phyloP scores from a whole-genome alignment of 1,140 invertebrate genomes.

The Phenacoccus solenopsis region DNA sequence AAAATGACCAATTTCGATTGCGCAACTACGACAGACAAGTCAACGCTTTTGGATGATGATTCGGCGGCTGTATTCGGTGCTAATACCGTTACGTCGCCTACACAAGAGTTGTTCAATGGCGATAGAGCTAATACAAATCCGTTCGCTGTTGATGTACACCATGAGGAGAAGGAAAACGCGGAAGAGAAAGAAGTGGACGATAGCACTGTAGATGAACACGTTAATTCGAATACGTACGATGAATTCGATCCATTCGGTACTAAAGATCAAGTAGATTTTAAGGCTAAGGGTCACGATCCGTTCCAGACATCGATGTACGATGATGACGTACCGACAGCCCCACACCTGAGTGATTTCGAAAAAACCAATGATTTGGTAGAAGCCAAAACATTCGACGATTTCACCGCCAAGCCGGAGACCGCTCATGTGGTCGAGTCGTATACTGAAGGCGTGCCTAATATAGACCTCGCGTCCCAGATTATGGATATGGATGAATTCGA shows the following conservation, averaged over 20 bases:
- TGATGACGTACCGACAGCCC: neutral
- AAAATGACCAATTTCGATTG: neutral
- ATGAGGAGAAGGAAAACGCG: neutral
- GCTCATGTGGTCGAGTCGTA: neutral
- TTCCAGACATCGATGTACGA: neutral
- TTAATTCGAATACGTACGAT: too few species aligned
- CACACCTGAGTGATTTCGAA: neutral
- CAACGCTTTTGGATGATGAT: neutral
- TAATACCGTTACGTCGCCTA: neutral
- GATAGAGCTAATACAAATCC: too few species aligned
- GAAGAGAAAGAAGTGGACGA: neutral
- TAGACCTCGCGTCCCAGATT: neutral
- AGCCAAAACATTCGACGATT: neutral
- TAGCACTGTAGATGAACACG: too few species aligned
- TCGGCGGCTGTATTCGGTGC: neutral
- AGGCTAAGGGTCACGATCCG: neutral
- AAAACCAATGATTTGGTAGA: neutral
- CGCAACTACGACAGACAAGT: neutral
- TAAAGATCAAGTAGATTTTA: too few species aligned
- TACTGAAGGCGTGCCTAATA: neutral
- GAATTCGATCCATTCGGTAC: too few species aligned
- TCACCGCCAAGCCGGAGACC: neutral
- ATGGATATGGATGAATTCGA: neutral
- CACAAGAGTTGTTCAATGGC: neutral
- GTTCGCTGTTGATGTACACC: neutral